These are phyloP conservation scores for Trachelus iudaicus DNA, from an alignment of 2,888 invertebrate species.

Conservation along the genomic window DNA sequence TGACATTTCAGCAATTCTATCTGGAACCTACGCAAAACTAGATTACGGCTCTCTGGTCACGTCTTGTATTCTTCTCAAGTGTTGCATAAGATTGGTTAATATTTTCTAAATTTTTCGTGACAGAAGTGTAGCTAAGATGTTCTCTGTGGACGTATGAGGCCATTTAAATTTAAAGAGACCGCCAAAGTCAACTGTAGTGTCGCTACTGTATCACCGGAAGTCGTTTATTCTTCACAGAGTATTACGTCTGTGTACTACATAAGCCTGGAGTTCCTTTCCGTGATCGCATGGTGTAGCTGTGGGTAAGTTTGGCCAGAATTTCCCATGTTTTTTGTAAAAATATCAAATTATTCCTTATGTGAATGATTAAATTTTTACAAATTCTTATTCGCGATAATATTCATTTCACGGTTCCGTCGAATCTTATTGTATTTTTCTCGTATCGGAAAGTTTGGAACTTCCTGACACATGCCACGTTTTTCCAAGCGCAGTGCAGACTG, in stretches of 20 bases:
- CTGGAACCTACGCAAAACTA: too few species aligned
- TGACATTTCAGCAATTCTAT: too few species aligned
- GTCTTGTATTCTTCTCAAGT: too few species aligned
- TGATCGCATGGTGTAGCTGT: constrained; percentile 39
- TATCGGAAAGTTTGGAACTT: constrained; percentile 1
- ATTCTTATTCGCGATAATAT: constrained; percentile 16
- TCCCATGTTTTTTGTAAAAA: constrained; percentile 26
- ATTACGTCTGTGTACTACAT: neutral
- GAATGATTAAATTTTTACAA: neutral
- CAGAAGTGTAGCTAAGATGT: too few species aligned
- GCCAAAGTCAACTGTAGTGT: neutral
- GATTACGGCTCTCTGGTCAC: too few species aligned
- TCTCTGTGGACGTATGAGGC: neutral
- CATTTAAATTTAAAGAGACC: neutral
- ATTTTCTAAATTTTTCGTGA: too few species aligned
- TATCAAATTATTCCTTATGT: neutral
- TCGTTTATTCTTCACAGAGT: neutral
- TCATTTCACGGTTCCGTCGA: constrained; percentile 6
- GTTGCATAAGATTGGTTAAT: too few species aligned
- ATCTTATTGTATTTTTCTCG: neutral
- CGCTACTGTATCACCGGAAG: neutral
- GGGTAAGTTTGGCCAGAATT: constrained; percentile 42
- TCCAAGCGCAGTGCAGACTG: neutral
- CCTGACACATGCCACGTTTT: constrained; percentile 34
- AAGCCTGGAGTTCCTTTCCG: constrained; percentile 35